A percentile compares a stretch with the other conserved stretches of the same genome.
Evolutionary conservation across 2,113 vertebrate genomes (phyloP).

Genomic region (Serilophus lunatus): DNA sequence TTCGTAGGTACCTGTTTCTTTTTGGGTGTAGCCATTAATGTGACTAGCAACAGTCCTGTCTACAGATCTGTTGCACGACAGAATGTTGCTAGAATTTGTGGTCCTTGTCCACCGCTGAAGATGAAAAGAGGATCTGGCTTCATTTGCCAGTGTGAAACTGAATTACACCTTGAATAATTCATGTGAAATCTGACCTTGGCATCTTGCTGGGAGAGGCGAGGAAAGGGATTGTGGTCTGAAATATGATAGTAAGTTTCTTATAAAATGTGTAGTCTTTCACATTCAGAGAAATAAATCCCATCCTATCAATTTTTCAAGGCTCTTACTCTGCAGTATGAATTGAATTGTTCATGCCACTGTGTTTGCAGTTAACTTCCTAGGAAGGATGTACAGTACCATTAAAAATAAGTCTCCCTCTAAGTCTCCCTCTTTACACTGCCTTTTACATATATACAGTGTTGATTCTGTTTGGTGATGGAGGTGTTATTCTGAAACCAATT

Average conservation of each 20-base stretch:
- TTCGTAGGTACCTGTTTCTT: neutral
- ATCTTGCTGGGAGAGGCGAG: neutral
- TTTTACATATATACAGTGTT: neutral
- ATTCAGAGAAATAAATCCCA: neutral
- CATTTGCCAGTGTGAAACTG: neutral
- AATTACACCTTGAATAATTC: slow-evolving; percentile 33
- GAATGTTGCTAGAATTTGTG: neutral
- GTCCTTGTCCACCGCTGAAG: neutral
- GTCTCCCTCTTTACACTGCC: neutral
- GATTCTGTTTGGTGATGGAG: neutral
- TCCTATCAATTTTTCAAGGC: neutral
- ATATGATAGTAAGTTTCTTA: neutral
- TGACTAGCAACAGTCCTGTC: neutral
- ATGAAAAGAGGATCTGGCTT: neutral
- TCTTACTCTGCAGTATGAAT: neutral
- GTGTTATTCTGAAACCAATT: neutral
- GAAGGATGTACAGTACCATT: neutral
- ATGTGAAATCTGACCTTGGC: slow-evolving; percentile 7
- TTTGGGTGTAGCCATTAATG: neutral
- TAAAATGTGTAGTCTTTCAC: neutral
- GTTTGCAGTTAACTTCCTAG: neutral
- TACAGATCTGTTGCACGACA: neutral
- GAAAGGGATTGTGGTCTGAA: slow-evolving; percentile 18
- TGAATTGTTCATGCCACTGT: neutral
- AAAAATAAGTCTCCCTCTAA: neutral